Evolutionary conservation across 2,888 invertebrate genomes (phyloP).

Genomic region (Crocallis elinguaria): DNA sequence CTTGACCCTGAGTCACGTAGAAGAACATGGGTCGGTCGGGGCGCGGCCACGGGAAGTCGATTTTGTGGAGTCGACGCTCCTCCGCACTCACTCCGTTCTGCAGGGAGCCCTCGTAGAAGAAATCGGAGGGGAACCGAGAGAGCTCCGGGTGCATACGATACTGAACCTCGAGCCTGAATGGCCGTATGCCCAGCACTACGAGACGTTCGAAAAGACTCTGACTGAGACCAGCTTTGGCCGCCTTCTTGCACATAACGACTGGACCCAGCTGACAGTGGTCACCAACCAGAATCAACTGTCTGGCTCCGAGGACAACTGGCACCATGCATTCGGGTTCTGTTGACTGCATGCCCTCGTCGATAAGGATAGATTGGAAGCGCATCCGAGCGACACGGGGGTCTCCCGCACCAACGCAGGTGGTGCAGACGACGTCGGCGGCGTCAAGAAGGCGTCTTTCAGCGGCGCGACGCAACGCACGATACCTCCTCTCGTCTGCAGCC

Average conservation of each 20-base stretch:
- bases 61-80: conserved; percentile 93
- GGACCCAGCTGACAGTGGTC: conserved; percentile 99
- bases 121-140: conserved; percentile 98
- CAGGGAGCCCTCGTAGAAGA: conserved; percentile 99
- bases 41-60: conserved; percentile 99
- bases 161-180: conserved; percentile 98
- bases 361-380: conserved; percentile 97
- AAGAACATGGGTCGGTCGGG: conserved; percentile 99
- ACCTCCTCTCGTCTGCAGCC: conserved; percentile 97
- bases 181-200: conserved; percentile 98
- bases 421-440: conserved; percentile 99
- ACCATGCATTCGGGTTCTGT: conserved; percentile 99
- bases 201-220: conserved; percentile 98
- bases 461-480: conserved; percentile 94
- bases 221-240: conserved; percentile 97
- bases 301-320: conserved; percentile 98
- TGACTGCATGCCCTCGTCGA: conserved; percentile 98
- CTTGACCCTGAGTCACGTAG: conserved; percentile 98
- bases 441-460: conserved; percentile 96
- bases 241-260: conserved; percentile 99
- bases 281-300: conserved; percentile 98
- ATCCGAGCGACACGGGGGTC: conserved; percentile 96
- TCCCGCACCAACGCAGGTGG: conserved; percentile 99
- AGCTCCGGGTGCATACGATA: conserved; percentile 99
- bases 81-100: conserved; percentile 99